These are phyloP conservation scores for Tipula lateralis DNA, from an alignment of 2,888 invertebrate species.

Conservation along the genomic window DNA sequence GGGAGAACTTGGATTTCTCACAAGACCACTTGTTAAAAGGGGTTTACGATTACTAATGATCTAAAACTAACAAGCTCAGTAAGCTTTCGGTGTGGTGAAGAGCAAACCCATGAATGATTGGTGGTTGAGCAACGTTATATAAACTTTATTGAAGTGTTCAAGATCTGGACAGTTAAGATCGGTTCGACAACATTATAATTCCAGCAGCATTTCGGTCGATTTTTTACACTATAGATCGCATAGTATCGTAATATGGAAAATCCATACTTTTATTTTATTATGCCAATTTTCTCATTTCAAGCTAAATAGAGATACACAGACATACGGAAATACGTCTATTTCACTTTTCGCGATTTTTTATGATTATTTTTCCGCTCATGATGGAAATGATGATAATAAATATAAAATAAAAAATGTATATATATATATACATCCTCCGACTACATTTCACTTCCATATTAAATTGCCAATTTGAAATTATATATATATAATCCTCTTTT, in stretches of 20 bases:
- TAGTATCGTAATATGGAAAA: background rate
- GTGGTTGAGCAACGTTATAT: no score
- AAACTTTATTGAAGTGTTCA: no score
- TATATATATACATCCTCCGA: constrained; percentile 1
- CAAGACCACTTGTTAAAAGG: no score
- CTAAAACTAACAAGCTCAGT: no score
- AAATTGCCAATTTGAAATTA: constrained; percentile 29
- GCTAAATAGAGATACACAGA: background rate
- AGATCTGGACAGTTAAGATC: no score
- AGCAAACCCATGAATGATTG: no score
- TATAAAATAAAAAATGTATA: constrained; percentile 27
- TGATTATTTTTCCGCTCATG: background rate
- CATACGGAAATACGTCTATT: background rate
- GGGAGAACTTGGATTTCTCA: no score
- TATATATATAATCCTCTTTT: constrained; percentile 20
- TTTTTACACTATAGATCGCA: no score
- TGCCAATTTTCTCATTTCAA: background rate
- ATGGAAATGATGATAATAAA: background rate
- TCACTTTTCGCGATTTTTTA: background rate
- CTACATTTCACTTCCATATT: constrained; percentile 28
- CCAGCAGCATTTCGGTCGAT: no score
- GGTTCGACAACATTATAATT: no score
- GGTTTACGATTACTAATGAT: no score
- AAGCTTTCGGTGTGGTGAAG: no score
- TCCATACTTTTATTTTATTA: background rate